These are phyloP conservation scores for Cromileptes altivelis DNA, from an alignment of 2,113 vertebrate species.

Conservation along the genomic window DNA sequence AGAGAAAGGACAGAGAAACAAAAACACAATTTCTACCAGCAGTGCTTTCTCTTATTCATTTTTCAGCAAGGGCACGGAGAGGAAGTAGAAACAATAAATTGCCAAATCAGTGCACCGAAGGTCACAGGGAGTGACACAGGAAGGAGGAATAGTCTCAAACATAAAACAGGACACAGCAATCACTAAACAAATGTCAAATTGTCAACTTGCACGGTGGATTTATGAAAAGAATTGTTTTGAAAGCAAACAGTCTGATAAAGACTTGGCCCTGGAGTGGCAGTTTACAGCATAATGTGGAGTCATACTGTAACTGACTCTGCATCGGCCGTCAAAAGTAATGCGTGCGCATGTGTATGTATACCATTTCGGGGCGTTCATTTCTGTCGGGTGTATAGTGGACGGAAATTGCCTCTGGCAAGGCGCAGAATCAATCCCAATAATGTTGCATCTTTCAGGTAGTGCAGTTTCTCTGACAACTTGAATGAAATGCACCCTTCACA, in stretches of 20 bases:
- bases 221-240: constrained; percentile 37
- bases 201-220: constrained; percentile 14
- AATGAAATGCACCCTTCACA: constrained; percentile 71
- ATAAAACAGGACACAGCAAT: constrained; percentile 24
- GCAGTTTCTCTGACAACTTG: constrained; percentile 57
- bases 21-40: constrained; percentile 5
- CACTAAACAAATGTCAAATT: constrained; percentile 45
- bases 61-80: constrained; percentile 43
- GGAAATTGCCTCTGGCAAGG: constrained; percentile 61
- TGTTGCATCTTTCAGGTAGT: constrained; percentile 65
- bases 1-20: constrained; percentile 15
- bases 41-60: constrained; percentile 37
- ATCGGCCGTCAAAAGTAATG: constrained; percentile 35
- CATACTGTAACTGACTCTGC: constrained; percentile 29
- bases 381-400: constrained; percentile 30
- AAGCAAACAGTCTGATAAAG: constrained; percentile 39
- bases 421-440: constrained; percentile 72
- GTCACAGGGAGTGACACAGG: constrained; percentile 32
- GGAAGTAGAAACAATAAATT: constrained; percentile 54
- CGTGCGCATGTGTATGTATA: constrained; percentile 23
- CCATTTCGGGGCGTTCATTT: constrained; percentile 19
- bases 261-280: constrained; percentile 28
- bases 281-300: constrained; percentile 36
- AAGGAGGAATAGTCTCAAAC: neutral
- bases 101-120: constrained; percentile 47